Evolutionary conservation across 2,888 invertebrate species (phyloP), one percentile per base, ranked within the genome.

Genomic region (Heteropelma amictum): DNA sequence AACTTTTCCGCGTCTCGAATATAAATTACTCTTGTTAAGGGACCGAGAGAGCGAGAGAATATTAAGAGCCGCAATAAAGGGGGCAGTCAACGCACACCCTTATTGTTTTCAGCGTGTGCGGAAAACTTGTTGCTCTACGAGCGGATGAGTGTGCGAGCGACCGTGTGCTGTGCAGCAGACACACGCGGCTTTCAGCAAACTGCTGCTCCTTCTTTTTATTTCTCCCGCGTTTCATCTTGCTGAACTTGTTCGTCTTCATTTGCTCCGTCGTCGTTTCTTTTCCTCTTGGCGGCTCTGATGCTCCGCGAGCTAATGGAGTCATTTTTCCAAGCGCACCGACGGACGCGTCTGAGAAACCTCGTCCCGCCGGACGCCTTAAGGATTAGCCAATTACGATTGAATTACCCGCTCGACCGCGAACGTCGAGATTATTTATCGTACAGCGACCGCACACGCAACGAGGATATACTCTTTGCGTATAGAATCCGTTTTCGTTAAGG

Each of bases 311-410:
- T 88, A 88, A 89, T 89, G 84, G 89, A 88, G 87, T 88, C 87
- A 88, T 89, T 89, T 89, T 88, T 88, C 87, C 81, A 82, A 77
- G 77, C 78, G 77, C 76, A 77, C 77, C 6, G 6, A 14, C 12
- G 5, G 77, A 79, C 80, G 68, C 26, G 65, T 67, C 67, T 61
- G 47, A 26, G 72, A 65, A 69, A 12, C 45, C 35, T 26, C 71
- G 74, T 78, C 71, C 74, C 72, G 45, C 7, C 12, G 47, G 26
- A 77, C 78, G 79, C 78, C 84, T 85, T 86, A 86, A 86, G 84
- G 85, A 89, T 89, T 88, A 87, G 87, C 85, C 88, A 88, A 88
- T 89, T 89, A 88, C 86, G 85, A 87, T 86, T 86, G 86, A 87
- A 88, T 88, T 86, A 87, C 84, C 82, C n/a, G n/a, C n/a, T 72